Percentiles rank a stretch among this genome's conserved stretches.
These are phyloP conservation scores for Dryadula phaetusa DNA, from an alignment of 2,888 invertebrate species.

Conservation along the genomic window DNA sequence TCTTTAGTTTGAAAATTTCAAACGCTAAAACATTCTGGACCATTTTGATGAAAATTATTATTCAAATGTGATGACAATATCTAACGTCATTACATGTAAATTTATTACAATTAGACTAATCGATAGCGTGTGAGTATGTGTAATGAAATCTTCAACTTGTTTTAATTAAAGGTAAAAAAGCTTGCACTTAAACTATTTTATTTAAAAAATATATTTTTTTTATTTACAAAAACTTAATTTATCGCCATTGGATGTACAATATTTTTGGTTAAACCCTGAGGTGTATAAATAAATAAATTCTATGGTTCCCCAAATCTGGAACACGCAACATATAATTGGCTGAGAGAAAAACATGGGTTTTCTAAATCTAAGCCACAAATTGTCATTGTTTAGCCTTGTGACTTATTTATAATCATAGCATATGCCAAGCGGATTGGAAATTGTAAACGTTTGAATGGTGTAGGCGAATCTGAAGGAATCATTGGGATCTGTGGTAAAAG, in stretches of 20 bases:
- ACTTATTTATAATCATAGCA: conserved; percentile 59
- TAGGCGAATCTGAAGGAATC: conserved; percentile 55
- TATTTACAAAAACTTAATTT: conserved; percentile 48
- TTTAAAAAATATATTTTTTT: too few relatives aligned
- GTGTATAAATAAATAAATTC: conserved; percentile 48
- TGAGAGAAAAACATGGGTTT: conserved; percentile 56
- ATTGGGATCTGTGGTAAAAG: conserved; percentile 56
- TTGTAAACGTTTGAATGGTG: conserved; percentile 56
- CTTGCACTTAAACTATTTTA: too few relatives aligned
- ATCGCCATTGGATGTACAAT: conserved; percentile 49
- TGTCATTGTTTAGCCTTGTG: conserved; percentile 58
- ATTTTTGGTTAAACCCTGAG: conserved; percentile 50
- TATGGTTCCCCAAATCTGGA: conserved; percentile 50
- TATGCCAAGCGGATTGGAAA: conserved; percentile 51
- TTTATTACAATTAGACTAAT: too few relatives aligned
- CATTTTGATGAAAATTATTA: too few relatives aligned
- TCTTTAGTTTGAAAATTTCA: too few relatives aligned
- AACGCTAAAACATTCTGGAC: too few relatives aligned
- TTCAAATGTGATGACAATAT: too few relatives aligned
- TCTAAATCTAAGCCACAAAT: conserved; percentile 56
- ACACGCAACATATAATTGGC: conserved; percentile 59
- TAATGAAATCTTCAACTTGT: too few relatives aligned
- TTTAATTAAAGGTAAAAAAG: too few relatives aligned
- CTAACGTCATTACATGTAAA: too few relatives aligned
- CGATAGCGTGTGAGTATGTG: too few relatives aligned